These are phyloP conservation scores for Drosophila serrata DNA, from an alignment of 1,140 invertebrate genomes.

Conservation along the genomic window DNA sequence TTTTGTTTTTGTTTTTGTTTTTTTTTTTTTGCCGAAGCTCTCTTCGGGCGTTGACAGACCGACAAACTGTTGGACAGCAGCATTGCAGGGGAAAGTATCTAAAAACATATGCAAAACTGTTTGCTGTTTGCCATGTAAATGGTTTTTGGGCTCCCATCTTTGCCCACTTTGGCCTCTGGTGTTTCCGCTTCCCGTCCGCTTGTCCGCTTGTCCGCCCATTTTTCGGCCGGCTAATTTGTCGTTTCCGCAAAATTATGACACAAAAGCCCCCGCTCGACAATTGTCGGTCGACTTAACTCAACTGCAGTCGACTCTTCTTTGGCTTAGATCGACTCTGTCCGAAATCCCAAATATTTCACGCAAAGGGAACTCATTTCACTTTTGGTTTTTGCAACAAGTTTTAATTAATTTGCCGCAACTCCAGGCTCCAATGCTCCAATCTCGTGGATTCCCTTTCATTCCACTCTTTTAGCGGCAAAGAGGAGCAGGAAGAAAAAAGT, in stretches of 20 bases:
- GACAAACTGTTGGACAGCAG: slow-evolving; percentile 80
- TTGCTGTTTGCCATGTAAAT: slow-evolving; percentile 77
- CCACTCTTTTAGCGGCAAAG: slow-evolving; percentile 41
- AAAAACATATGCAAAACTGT: slow-evolving; percentile 81
- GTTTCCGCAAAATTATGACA: slow-evolving; percentile 79
- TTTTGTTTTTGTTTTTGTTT: slow-evolving; percentile 12
- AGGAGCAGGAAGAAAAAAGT: slow-evolving; percentile 55
- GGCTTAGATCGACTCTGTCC: slow-evolving; percentile 41
- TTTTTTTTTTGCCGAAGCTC: slow-evolving; percentile 35
- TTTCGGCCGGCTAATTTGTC: slow-evolving; percentile 75
- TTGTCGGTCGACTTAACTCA: slow-evolving; percentile 43
- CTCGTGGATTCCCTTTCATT: slow-evolving; percentile 42
- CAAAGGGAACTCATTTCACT: slow-evolving; percentile 57
- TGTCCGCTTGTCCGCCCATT: background rate
- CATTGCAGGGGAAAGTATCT: slow-evolving; percentile 54
- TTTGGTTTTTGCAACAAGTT: slow-evolving; percentile 75
- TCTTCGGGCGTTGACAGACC: slow-evolving; percentile 76
- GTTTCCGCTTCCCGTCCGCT: slow-evolving; percentile 1
- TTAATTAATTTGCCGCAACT: slow-evolving; percentile 81
- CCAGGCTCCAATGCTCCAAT: slow-evolving; percentile 35
- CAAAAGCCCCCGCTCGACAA: slow-evolving; percentile 64
- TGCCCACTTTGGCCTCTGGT: background rate
- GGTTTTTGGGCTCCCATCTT: slow-evolving; percentile 55
- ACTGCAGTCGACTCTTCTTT: slow-evolving; percentile 20
- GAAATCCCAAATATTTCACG: slow-evolving; percentile 42